Evolutionary conservation across 2,888 invertebrate genomes (phyloP), one percentile per base, ranked within the genome.

Genomic region (Herminia tarsipennalis): DNA sequence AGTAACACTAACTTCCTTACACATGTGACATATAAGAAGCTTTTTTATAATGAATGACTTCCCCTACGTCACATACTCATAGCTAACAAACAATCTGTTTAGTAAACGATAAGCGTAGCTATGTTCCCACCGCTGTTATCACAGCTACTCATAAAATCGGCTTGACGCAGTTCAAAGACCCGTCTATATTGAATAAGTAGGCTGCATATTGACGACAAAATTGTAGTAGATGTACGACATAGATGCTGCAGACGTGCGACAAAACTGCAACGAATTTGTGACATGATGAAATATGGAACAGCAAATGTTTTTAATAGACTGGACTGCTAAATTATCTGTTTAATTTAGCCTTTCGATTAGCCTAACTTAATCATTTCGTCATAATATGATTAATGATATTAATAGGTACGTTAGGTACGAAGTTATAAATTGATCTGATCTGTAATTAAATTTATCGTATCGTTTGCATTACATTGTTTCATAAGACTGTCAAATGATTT

Each of bases 91-190:
- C 40, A 41, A 41, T 41, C 35, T 36, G 46, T 48, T 43, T 27
- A 24, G 20, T 41, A 21, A 17, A 32, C 28, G 38, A 36, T 35
- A 33, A 43, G 35, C 21, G 17, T 47, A 34, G 39, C 39, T 42
- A 35, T 44, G 60, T 56, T 69, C 66, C 64, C 64, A 52, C 63
- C 32, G 13, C 22, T 22, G 47, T 67, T 67, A 67, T 67, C 67
- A 53, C 43, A 40, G 39, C 28, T 30, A 5, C 44, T 48, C 50
- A 28, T 67, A 55, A 67, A 64, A 53, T 60, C 37, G 33, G 36
- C 28, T 24, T 28, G 27, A 9, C 22, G 30, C 28, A 38, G 51
- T 45, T 53, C 58, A 56, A 30, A 37, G 56, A 53, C 46, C 39
- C 38, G 33, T 20, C 37, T 46, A 25, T 29, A 20, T 40, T 25